Conservation (phyloP, 2,113 vertebrate species). For the Perca schrenkii region DNA sequence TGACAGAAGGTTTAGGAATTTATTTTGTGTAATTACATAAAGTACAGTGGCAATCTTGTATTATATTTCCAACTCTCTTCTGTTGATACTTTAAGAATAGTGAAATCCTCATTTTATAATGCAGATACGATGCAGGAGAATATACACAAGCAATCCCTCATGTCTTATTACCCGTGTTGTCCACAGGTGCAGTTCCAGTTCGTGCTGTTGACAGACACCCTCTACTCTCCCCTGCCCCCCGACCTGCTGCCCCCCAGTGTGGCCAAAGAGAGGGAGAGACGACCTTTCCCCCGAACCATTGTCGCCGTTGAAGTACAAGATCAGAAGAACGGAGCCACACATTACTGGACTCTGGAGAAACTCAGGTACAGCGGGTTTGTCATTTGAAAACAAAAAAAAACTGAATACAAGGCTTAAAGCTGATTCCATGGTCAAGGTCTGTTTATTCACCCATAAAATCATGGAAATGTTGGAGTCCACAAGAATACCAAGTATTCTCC, state of each 20-base stretch:
- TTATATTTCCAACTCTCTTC: too few relatives aligned
- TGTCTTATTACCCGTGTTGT: not conserved
- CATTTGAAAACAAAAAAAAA: not conserved
- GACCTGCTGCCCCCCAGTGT: slow-evolving; percentile 93
- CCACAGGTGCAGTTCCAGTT: slow-evolving; percentile 98
- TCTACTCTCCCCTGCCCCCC: slow-evolving; percentile 95
- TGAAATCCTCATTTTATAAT: not conserved
- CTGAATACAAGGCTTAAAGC: not conserved
- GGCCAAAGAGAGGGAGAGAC: slow-evolving; percentile 91
- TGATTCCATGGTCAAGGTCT: not conserved
- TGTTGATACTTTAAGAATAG: not conserved
- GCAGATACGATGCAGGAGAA: not conserved
- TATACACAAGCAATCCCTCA: not conserved
- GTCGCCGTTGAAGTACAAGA: slow-evolving; percentile 98
- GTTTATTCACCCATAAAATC: not conserved
- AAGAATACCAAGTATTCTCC: not conserved
- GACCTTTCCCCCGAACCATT: slow-evolving; percentile 93
- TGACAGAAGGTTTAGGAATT: too few relatives aligned
- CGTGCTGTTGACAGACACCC: slow-evolving; percentile 94
- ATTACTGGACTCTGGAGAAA: slow-evolving; percentile 99
- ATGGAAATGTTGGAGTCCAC: not conserved
- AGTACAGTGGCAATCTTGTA: too few relatives aligned
- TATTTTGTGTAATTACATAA: not conserved
- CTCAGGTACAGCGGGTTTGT: slow-evolving; percentile 86
- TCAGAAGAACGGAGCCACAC: slow-evolving; percentile 97